Base-by-base conservation (phyloP, 2,113 vertebrate species). In the Etheostoma cragini region DNA sequence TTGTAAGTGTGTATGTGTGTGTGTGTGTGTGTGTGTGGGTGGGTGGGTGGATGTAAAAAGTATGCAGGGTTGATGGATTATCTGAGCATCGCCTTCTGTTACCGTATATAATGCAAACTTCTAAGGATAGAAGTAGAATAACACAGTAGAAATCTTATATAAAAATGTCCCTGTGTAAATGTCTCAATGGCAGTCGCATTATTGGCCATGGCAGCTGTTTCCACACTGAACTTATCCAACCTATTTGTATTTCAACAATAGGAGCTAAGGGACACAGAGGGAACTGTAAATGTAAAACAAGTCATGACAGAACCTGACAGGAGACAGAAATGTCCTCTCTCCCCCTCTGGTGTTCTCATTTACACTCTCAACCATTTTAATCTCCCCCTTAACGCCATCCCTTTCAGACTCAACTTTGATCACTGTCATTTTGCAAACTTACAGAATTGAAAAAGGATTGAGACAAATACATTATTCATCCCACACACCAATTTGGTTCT, bases 341-440 rank as follows among this genome's bases (percentile, higher is more conserved):
- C 83, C 63, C 81, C 87, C 87, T 68, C 78, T 75, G 87, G 89
- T 86, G 72, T 80, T 87, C 83, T 75, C 84, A 77, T 86, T 85
- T 82, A 87, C 86, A 89, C 83, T 89, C 83, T 75, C 84, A 73
- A 80, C 86, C 86, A 80, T 92, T 91, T 92, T 92, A 91, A 91
- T 92, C 90, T 88, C 80, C 66, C 86, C 71, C 83, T 83, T 90
- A 92, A 92, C 92, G 83, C 86, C 85, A 87, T 77, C 72, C 87
- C 84, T 90, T 82, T 78, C 89, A 88, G 89, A 91, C 90, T 93
- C 90, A 92, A 90, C 91, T 93, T 92, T 94, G 90, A 94, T 94
- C 88, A 93, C 89, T 89, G 91, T 93, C 91, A 91, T 90, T 90
- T 76, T 80, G 80, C 84, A 88, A 94, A 93, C 66, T 86, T 91